A percentile compares a stretch with the other conserved stretches of the same genome.
Evolutionary conservation across 2,888 invertebrate species (phyloP).

Genomic region (Cheilosia soror): DNA sequence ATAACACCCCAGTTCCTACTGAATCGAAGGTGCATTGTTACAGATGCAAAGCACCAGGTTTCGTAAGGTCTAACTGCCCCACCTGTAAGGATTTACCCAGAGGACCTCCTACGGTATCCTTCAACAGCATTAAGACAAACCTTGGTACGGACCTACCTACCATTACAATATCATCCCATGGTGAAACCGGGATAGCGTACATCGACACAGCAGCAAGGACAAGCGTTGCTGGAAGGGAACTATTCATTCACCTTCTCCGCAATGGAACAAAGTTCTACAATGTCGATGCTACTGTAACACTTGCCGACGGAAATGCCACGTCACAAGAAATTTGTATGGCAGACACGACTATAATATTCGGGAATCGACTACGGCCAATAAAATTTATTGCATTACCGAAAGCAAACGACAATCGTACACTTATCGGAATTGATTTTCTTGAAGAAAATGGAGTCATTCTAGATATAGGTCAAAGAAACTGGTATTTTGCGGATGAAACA

Average conservation of each 20-base stretch:
- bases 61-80: constrained; percentile 12
- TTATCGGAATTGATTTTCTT: constrained; percentile 24
- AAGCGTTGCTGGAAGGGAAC: constrained; percentile 31
- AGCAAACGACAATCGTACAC: constrained; percentile 6
- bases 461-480: constrained; percentile 3
- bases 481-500: constrained; percentile 19
- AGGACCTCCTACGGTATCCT: constrained; percentile 12
- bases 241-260: constrained; percentile 14
- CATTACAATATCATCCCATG: constrained; percentile 5
- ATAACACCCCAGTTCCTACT: neutral
- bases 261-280: constrained; percentile 21
- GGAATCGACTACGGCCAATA: constrained; percentile 20
- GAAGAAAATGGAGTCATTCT: constrained; percentile 32
- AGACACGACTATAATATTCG: constrained; percentile 24
- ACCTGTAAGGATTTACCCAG: constrained; percentile 34
- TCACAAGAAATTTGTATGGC: constrained; percentile 18
- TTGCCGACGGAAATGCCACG: constrained; percentile 19
- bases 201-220: constrained; percentile 20
- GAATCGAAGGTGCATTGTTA: constrained; percentile 6
- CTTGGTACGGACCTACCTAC: constrained; percentile 11
- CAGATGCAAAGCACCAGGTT: constrained; percentile 11
- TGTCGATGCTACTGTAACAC: constrained; percentile 12
- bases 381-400: constrained; percentile 20
- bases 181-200: constrained; percentile 12
- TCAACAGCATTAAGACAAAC: constrained; percentile 24